These are phyloP conservation scores for Phalacrocorax brasilianus DNA, from an alignment of 2,113 vertebrate species.

Conservation along the genomic window DNA sequence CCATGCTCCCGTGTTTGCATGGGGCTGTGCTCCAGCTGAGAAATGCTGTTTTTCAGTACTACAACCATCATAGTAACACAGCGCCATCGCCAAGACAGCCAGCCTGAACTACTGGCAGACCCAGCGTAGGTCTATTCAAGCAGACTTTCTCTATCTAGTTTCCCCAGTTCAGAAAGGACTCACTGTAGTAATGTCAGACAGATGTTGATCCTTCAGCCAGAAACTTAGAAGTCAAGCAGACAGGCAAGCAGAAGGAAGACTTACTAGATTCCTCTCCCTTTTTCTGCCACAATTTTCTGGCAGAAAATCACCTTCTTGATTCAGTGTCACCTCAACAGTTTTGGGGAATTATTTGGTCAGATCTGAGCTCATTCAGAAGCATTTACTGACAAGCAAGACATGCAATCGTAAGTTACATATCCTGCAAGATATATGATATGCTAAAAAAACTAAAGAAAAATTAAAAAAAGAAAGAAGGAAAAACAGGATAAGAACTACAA, in stretches of 20 bases:
- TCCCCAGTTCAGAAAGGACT: neutral
- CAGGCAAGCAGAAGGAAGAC: neutral
- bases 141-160: neutral
- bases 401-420: neutral
- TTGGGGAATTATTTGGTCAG: neutral
- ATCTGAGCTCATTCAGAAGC: neutral
- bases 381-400: neutral
- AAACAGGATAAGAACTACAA: neutral
- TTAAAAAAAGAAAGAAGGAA: neutral
- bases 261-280: neutral
- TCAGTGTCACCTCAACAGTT: neutral
- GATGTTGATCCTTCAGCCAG: neutral
- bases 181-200: neutral
- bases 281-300: neutral
- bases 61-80: neutral
- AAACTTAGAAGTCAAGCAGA: neutral
- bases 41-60: neutral
- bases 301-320: neutral
- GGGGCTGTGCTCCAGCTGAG: neutral
- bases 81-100: neutral
- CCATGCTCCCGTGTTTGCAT: rapidly evolving
- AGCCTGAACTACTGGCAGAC: neutral
- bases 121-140: rapidly evolving
- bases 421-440: neutral
- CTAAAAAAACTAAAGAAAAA: neutral